Evolutionary conservation across 1,140 invertebrate species (phyloP).

Genomic region (Drosophila aff.): DNA sequence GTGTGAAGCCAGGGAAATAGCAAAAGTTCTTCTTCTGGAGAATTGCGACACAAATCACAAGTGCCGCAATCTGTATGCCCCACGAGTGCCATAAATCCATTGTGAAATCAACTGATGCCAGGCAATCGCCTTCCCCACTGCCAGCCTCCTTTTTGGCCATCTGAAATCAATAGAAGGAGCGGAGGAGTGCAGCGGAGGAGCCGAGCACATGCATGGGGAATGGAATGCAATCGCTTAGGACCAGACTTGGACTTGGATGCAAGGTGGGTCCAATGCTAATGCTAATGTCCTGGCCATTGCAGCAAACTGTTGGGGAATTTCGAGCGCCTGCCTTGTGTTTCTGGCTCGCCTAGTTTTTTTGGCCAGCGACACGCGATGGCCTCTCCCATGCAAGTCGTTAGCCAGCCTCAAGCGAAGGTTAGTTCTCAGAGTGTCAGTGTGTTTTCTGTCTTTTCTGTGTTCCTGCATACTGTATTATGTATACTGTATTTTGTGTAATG

Average conservation of each 20-base stretch:
- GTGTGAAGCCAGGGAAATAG: conserved; percentile 41
- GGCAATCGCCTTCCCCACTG: conserved; percentile 1
- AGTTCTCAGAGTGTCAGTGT: conserved; percentile 23
- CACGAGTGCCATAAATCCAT: conserved; percentile 77
- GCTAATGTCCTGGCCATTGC: conserved; percentile 11
- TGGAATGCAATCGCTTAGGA: conserved; percentile 21
- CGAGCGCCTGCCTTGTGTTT: conserved; percentile 19
- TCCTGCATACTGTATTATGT: conserved; percentile 3
- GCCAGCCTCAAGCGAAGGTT: conserved; percentile 14
- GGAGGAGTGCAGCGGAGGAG: background rate
- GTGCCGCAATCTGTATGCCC: conserved; percentile 71
- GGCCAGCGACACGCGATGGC: conserved; percentile 24
- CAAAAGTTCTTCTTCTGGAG: conserved; percentile 57
- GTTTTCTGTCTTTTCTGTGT: conserved; percentile 1
- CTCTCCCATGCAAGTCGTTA: conserved; percentile 47
- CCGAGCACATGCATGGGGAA: conserved; percentile 23
- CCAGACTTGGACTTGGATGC: conserved; percentile 18
- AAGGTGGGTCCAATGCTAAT: conserved; percentile 25
- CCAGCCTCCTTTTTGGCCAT: conserved; percentile 7
- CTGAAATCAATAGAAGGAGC: conserved; percentile 56
- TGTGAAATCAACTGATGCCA: conserved; percentile 71
- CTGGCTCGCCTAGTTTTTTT: conserved; percentile 11
- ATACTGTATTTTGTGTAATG: background rate
- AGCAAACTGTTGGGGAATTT: conserved; percentile 41
- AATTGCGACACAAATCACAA: conserved; percentile 75